These are phyloP conservation scores for Temnopleurus reevesii DNA, from an alignment of 53 echinoderm and acorn worm species.

Conservation along the genomic window DNA sequence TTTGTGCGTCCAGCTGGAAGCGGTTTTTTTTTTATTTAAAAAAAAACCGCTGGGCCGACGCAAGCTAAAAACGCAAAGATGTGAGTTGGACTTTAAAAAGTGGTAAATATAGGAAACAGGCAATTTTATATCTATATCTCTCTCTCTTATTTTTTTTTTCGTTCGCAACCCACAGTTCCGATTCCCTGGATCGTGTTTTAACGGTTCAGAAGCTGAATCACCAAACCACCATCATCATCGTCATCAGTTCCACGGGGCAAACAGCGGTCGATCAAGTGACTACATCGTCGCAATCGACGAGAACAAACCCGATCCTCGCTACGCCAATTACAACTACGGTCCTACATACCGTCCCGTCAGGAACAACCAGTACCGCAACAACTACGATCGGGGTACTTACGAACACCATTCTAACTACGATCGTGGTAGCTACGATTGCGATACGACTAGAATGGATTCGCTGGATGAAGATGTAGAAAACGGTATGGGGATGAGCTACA, in stretches of 20 bases:
- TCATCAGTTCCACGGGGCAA: neutral
- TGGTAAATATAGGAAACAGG: no score
- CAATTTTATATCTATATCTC: no score
- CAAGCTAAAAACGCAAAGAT: no score
- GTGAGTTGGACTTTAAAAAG: no score
- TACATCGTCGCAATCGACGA: conserved; percentile 50
- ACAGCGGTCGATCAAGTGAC: neutral
- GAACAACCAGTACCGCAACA: conserved; percentile 41
- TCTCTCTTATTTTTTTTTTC: neutral
- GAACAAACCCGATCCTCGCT: conserved; percentile 36
- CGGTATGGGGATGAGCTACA: neutral
- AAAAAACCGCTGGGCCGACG: no score
- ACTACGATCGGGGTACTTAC: neutral
- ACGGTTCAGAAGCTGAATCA: neutral
- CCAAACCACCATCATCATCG: conserved; percentile 34
- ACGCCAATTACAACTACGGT: conserved; percentile 71
- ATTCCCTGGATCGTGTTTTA: conserved; percentile 14
- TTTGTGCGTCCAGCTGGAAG: no score
- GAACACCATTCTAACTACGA: no score
- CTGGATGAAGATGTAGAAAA: conserved; percentile 39
- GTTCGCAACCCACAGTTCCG: neutral
- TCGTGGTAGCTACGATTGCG: neutral
- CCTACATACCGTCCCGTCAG: conserved; percentile 68
- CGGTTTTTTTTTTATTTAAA: no score
- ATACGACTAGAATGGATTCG: neutral